These are phyloP conservation scores for Caprella mutica DNA, from an alignment of 2,888 invertebrate genomes.

Conservation along the genomic window DNA sequence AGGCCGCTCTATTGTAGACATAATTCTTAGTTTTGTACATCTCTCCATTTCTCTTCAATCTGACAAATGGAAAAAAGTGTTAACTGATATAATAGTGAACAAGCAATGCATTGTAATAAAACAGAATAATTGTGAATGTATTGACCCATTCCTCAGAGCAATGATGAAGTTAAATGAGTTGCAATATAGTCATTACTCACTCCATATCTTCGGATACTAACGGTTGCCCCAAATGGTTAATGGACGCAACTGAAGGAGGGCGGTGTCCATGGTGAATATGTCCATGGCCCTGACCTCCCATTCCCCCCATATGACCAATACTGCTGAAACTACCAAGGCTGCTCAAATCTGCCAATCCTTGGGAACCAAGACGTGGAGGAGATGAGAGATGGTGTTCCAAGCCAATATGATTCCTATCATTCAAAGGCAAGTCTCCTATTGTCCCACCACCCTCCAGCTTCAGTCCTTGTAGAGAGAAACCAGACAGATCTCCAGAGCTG, in stretches of 20 bases:
- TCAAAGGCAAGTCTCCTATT: neutral
- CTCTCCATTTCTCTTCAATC: constrained; percentile 10
- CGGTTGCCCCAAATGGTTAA: constrained; percentile 6
- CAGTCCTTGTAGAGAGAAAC: neutral
- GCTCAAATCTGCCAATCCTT: constrained; percentile 5
- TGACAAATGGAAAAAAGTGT: neutral
- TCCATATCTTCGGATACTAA: no score
- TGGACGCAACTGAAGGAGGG: neutral
- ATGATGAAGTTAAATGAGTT: no score
- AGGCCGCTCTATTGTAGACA: constrained; percentile 5
- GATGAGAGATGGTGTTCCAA: neutral
- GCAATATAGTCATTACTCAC: no score
- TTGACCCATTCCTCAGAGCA: no score
- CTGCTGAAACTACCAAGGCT: constrained; percentile 2
- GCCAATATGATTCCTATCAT: no score
- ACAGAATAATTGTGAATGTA: no score
- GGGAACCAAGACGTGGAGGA: neutral
- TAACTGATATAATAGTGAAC: neutral
- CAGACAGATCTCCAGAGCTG: no score
- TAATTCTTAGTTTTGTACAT: constrained; percentile 10
- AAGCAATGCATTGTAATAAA: neutral
- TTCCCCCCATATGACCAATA: constrained; percentile 6
- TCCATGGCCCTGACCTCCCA: neutral
- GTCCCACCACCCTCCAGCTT: constrained; percentile 8
- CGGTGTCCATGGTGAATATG: neutral